Evolutionary conservation across 2,113 vertebrate genomes (phyloP).

Genomic region (Ia io): DNA sequence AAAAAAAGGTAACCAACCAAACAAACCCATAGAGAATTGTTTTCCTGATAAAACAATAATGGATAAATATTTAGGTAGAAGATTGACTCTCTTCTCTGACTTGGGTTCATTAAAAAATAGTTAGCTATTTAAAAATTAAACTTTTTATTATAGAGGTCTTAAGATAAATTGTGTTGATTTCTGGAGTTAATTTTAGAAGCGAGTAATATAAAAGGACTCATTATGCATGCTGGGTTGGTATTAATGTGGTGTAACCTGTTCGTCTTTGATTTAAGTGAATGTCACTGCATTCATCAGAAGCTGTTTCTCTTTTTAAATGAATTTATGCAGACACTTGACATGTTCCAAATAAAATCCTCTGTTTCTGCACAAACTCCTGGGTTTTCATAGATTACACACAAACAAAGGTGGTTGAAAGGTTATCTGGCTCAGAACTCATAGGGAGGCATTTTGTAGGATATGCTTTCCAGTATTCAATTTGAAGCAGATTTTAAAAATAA

Average conservation of each 20-base stretch:
- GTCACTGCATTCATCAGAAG: conserved; percentile 68
- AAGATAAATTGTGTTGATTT: conserved; percentile 57
- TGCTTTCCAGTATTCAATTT: conserved; percentile 30
- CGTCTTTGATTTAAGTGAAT: conserved; percentile 70
- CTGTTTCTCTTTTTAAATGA: conserved; percentile 65
- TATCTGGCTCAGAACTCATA: not conserved
- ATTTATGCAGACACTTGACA: conserved; percentile 55
- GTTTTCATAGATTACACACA: conserved; percentile 36
- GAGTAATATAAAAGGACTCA: conserved; percentile 45
- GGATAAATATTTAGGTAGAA: not conserved
- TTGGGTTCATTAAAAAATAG: conserved; percentile 37
- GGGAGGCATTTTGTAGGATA: conserved; percentile 25
- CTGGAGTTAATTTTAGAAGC: conserved; percentile 57
- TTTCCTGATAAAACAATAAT: conserved; percentile 25
- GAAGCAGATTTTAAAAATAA: conserved; percentile 51
- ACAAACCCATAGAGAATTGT: not conserved
- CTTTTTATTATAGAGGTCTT: conserved; percentile 37
- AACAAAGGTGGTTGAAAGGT: conserved; percentile 41
- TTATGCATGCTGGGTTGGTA: conserved; percentile 52
- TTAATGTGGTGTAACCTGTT: conserved; percentile 54
- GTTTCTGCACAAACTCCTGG: conserved; percentile 8
- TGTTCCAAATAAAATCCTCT: conserved; percentile 49
- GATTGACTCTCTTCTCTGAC: not conserved
- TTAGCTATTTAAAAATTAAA: conserved; percentile 54
- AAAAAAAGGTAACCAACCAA: not conserved